Percentiles rank a stretch among this genome's conserved stretches.
phyloP scores from a whole-genome alignment of 2,113 vertebrate genomes.

The Dryoscopus gambensis region DNA sequence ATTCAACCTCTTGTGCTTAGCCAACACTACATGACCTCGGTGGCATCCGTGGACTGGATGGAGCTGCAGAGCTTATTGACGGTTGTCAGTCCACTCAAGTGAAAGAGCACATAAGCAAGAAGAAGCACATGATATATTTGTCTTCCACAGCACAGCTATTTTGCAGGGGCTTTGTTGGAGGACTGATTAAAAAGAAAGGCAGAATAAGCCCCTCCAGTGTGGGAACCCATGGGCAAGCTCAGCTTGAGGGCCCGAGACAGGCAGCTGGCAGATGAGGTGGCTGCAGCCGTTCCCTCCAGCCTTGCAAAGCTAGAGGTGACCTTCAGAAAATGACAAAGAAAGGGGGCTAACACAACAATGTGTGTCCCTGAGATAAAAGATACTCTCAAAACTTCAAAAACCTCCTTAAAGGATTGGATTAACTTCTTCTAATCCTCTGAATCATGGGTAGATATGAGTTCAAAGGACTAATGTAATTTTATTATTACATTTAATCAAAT shows the following conservation, averaged over 20 bases:
- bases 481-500: constrained; percentile 53
- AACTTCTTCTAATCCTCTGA: constrained; percentile 29
- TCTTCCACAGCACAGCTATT: not conserved
- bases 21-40: constrained; percentile 5
- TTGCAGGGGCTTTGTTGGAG: not conserved
- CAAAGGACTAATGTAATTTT: constrained; percentile 58
- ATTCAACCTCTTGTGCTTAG: constrained; percentile 56
- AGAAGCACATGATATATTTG: not conserved
- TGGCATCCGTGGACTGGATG: not conserved
- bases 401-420: constrained; percentile 31
- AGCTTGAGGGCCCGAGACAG: fast-evolving
- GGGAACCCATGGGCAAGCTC: not conserved
- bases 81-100: not conserved
- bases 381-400: constrained; percentile 30
- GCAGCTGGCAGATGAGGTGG: not conserved
- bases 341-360: not conserved
- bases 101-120: not conserved
- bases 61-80: constrained; percentile 7
- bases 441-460: constrained; percentile 23
- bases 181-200: not conserved
- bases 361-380: not conserved
- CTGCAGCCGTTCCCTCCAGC: not conserved
- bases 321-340: not conserved
- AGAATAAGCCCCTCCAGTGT: not conserved
- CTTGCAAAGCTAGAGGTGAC: not conserved